These are phyloP conservation scores for Camelus bactrianus DNA, from an alignment of 2,113 vertebrate genomes.

Conservation along the genomic window DNA sequence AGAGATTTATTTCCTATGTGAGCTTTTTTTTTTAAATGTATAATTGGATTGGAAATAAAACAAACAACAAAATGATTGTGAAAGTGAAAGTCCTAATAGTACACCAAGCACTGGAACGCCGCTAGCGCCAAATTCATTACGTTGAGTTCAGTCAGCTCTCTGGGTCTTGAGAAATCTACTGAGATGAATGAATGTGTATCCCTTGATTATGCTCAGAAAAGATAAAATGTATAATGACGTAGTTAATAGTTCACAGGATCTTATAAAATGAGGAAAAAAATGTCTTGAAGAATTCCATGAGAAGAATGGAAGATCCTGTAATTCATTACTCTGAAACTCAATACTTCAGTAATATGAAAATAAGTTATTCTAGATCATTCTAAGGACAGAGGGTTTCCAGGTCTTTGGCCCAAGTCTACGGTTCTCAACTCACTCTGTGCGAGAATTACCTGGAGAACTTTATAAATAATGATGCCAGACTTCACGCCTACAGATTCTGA, in stretches of 20 bases:
- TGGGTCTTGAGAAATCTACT: not conserved
- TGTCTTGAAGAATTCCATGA: not conserved
- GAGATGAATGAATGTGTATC: not conserved
- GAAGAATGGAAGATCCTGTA: not conserved
- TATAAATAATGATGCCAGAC: not conserved
- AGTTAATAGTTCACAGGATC: not conserved
- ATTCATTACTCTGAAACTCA: slow-evolving; percentile 10
- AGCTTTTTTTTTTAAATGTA: not conserved
- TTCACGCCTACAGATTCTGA: not conserved
- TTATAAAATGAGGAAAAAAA: not conserved
- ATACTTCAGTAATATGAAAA: slow-evolving; percentile 24
- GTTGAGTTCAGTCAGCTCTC: not conserved
- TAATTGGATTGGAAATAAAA: slow-evolving; percentile 17
- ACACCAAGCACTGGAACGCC: not conserved
- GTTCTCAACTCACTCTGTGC: not conserved
- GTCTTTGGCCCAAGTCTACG: not conserved
- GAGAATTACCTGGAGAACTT: not conserved
- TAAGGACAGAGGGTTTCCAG: not conserved
- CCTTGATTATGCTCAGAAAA: not conserved
- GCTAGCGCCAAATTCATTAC: not conserved
- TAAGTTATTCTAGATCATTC: slow-evolving; percentile 43
- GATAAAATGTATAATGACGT: not conserved
- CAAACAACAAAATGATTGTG: not conserved
- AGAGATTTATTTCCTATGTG: slow-evolving; percentile 62
- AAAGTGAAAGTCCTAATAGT: not conserved